Conservation (phyloP, 2,797 vertebrate species). For the Acropternis orthonyx region DNA sequence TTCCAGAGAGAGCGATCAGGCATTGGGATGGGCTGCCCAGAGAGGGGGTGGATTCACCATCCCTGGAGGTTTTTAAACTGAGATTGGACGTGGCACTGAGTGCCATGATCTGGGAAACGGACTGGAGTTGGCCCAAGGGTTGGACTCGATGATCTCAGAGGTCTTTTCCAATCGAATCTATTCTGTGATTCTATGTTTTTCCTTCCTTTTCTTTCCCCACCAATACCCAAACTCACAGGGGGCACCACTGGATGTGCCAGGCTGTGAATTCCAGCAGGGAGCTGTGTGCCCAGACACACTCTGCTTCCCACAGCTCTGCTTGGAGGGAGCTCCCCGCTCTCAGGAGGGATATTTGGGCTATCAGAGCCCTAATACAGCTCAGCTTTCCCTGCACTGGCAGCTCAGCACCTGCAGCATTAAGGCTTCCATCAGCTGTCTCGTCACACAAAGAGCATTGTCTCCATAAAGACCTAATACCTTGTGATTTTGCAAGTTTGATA, state of each 20-base stretch:
- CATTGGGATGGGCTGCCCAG: no score
- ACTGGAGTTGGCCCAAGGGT: no score
- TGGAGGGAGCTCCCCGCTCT: not conserved
- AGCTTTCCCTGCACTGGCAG: slow-evolving; percentile 8
- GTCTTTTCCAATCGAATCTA: no score
- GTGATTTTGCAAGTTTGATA: slow-evolving; percentile 14
- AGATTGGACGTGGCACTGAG: no score
- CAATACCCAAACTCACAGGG: not conserved
- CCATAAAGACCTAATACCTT: not conserved
- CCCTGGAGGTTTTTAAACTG: no score
- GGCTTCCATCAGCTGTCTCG: not conserved
- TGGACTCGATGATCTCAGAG: no score
- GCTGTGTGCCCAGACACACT: not conserved
- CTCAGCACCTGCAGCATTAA: slow-evolving; percentile 8
- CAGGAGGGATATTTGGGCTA: not conserved
- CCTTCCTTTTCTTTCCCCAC: not conserved
- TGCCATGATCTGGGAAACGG: no score
- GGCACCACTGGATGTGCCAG: not conserved
- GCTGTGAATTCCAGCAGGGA: not conserved
- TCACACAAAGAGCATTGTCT: not conserved
- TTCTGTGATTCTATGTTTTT: not conserved
- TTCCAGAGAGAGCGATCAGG: no score
- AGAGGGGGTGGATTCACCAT: no score
- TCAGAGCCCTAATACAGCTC: not conserved
- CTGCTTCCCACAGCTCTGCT: not conserved